A percentile compares a stretch with the other conserved stretches of the same genome.
These are phyloP conservation scores for Drosophila tripunctata DNA, from an alignment of 2,888 invertebrate genomes.

Conservation along the genomic window DNA sequence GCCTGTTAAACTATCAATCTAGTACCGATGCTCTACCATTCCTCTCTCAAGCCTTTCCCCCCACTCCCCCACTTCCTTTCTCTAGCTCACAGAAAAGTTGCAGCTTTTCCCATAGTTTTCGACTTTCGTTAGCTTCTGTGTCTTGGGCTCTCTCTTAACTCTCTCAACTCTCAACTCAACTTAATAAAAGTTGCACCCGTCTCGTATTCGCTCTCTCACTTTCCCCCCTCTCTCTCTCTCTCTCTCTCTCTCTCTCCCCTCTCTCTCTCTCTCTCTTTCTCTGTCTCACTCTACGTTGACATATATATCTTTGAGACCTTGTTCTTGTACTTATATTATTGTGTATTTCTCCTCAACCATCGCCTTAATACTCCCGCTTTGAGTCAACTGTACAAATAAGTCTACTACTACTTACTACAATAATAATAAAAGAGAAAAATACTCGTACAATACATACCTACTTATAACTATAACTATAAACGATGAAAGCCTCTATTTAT, in stretches of 20 bases:
- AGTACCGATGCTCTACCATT: too few species aligned
- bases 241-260: background rate
- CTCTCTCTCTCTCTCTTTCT: slow-evolving; percentile 1
- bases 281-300: slow-evolving; percentile 51
- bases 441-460: slow-evolving; percentile 2
- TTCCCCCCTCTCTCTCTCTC: background rate
- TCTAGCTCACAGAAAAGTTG: too few species aligned
- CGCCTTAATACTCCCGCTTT: slow-evolving; percentile 18
- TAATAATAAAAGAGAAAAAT: background rate
- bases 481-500: slow-evolving; percentile 30
- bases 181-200: too few species aligned
- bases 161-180: too few species aligned
- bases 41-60: too few species aligned
- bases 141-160: too few species aligned
- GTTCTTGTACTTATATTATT: slow-evolving; percentile 46
- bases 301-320: slow-evolving; percentile 47
- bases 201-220: too few species aligned
- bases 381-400: slow-evolving; percentile 24
- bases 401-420: slow-evolving; percentile 9
- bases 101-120: too few species aligned
- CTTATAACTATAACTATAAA: slow-evolving; percentile 14
- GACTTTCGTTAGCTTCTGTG: too few species aligned
- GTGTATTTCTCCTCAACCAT: slow-evolving; percentile 30
- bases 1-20: too few species aligned
- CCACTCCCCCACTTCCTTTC: too few species aligned